Evolutionary conservation across 2,797 vertebrate genomes (phyloP).

Genomic region (Halcyon leucocephala): DNA sequence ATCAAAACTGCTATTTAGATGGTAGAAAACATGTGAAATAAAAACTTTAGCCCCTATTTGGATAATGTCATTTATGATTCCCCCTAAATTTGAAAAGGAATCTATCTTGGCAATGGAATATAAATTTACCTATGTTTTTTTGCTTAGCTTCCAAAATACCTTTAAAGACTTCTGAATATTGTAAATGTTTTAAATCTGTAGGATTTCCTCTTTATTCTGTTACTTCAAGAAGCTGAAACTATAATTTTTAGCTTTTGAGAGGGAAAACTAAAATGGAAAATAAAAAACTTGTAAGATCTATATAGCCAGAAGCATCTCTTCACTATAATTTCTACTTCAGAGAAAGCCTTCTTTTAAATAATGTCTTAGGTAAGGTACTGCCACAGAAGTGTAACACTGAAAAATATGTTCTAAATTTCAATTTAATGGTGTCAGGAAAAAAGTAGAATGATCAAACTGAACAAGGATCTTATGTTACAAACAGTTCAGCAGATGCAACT

Average conservation of each 20-base stretch:
- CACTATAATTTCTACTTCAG: background rate
- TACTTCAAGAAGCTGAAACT: background rate
- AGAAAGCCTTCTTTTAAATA: background rate
- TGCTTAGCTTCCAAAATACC: background rate
- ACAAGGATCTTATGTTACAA: background rate
- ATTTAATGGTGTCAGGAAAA: background rate
- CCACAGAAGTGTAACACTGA: background rate
- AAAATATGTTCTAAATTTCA: background rate
- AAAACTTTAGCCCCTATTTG: background rate
- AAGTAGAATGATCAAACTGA: background rate
- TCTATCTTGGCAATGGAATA: background rate
- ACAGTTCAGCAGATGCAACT: background rate
- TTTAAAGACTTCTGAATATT: background rate
- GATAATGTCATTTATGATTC: background rate
- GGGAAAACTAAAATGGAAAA: background rate
- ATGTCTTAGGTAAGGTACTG: background rate
- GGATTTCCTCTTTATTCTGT: accelerated
- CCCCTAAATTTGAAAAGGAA: background rate
- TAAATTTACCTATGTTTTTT: background rate
- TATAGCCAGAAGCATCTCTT: background rate
- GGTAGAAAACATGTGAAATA: background rate
- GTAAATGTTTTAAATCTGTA: background rate
- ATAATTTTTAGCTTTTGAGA: background rate
- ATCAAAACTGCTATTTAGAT: background rate
- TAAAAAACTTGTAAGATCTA: accelerated